Percentiles rank a stretch among this genome's conserved stretches.
phyloP scores from a whole-genome alignment of 2,797 vertebrate genomes.

The Crenichthys baileyi region DNA sequence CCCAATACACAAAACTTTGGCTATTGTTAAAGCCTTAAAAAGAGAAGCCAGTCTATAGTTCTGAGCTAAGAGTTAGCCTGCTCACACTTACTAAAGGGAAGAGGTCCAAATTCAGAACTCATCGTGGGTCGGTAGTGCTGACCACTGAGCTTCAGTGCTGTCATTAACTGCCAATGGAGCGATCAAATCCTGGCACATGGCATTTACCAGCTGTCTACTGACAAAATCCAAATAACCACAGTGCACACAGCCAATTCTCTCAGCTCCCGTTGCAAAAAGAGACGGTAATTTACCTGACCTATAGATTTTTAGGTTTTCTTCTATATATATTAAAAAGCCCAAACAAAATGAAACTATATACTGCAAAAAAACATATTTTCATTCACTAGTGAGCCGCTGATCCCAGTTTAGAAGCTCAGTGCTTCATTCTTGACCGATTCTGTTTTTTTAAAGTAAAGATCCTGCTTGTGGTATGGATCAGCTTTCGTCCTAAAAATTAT shows the following conservation, averaged over 20 bases:
- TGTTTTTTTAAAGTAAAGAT: background rate
- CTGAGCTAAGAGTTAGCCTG: constrained; percentile 4
- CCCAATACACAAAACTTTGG: background rate
- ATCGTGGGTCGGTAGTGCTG: constrained; percentile 12
- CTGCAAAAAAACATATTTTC: too few species aligned
- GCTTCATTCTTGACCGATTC: background rate
- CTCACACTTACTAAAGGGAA: constrained; percentile 4
- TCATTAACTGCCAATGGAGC: constrained; percentile 35
- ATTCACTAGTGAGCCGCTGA: background rate
- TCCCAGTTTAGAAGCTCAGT: background rate
- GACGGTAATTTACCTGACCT: constrained; percentile 19
- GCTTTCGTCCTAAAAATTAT: background rate
- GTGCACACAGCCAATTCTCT: constrained; percentile 28
- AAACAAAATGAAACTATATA: background rate
- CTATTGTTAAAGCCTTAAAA: background rate
- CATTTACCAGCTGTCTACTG: constrained; percentile 44
- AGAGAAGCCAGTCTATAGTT: background rate
- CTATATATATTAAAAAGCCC: constrained; percentile 2
- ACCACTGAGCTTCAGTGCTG: constrained; percentile 29
- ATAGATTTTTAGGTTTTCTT: constrained; percentile 8
- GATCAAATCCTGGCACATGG: constrained; percentile 47
- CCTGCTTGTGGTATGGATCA: background rate
- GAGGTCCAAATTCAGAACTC: constrained; percentile 26
- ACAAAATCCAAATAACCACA: constrained; percentile 34
- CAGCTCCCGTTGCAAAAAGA: constrained; percentile 16